phyloP scores from a whole-genome alignment of 2,888 invertebrate genomes.

The Protophormia terraenovae region DNA sequence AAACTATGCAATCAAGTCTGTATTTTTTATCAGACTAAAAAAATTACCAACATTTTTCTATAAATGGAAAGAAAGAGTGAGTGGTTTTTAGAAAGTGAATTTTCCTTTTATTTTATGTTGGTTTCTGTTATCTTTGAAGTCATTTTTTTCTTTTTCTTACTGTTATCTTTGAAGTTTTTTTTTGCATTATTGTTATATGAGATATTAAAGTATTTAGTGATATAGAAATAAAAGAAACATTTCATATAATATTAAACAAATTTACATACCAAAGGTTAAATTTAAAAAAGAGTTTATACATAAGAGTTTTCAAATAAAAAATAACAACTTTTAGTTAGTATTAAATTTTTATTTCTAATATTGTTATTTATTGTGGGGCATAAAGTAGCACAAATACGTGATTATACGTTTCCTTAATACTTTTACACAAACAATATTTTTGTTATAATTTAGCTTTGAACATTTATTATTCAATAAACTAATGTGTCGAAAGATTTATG shows the following conservation, averaged over 20 bases:
- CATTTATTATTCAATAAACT: constrained; percentile 35
- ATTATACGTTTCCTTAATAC: constrained; percentile 51
- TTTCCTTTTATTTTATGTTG: constrained; percentile 35
- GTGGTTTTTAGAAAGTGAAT: constrained; percentile 65
- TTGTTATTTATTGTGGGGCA: constrained; percentile 24
- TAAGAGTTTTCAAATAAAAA: no score
- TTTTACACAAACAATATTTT: neutral
- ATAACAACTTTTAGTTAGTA: neutral
- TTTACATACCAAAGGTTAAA: no score
- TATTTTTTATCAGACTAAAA: constrained; percentile 16
- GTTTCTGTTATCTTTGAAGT: no score
- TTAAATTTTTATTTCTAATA: neutral
- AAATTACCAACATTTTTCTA: constrained; percentile 29
- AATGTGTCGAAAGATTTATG: constrained; percentile 43
- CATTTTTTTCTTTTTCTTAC: neutral
- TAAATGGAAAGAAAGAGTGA: constrained; percentile 50
- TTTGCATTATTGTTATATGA: neutral
- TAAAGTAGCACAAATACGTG: constrained; percentile 59
- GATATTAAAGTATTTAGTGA: no score
- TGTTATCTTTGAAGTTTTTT: neutral
- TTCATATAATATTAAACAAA: no score
- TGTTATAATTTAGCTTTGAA: neutral
- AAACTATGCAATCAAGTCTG: constrained; percentile 40
- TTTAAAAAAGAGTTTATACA: neutral
- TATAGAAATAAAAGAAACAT: no score